A percentile compares a stretch with the other conserved stretches of the same genome.
Evolutionary conservation across 2,888 invertebrate genomes (phyloP).

Genomic region (Oxycera nigricornis): DNA sequence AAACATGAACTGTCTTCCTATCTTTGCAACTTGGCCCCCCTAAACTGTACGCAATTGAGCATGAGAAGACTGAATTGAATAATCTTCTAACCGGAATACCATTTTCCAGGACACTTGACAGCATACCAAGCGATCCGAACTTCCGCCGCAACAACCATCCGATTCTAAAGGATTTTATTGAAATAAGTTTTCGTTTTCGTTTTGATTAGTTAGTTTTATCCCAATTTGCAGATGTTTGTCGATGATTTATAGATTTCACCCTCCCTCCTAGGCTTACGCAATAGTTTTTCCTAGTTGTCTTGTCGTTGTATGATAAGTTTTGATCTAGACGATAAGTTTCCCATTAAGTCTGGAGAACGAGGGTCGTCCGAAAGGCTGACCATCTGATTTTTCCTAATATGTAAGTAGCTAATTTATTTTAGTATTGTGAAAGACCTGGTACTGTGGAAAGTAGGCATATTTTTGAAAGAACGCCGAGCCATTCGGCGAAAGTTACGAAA

Average conservation of each 20-base stretch:
- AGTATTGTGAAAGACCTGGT: slow-evolving; percentile 38
- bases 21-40: too few species aligned
- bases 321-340: slow-evolving; percentile 15
- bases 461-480: neutral
- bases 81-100: too few species aligned
- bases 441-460: neutral
- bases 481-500: neutral
- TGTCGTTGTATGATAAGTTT: neutral
- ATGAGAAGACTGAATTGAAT: too few species aligned
- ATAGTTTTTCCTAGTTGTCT: slow-evolving; percentile 23
- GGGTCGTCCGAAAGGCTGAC: neutral
- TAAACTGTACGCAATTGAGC: too few species aligned
- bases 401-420: slow-evolving; percentile 47
- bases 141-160: neutral
- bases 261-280: neutral
- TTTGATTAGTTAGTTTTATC: neutral
- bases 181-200: slow-evolving; percentile 11
- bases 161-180: neutral
- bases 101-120: too few species aligned
- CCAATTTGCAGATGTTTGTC: neutral
- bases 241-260: neutral
- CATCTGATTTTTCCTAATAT: slow-evolving; percentile 38
- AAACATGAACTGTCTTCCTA: too few species aligned
- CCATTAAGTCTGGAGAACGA: slow-evolving; percentile 5
- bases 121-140: too few species aligned